Evolutionary conservation across 1,140 invertebrate genomes (phyloP).

Genomic region (Eueides isabella): DNA sequence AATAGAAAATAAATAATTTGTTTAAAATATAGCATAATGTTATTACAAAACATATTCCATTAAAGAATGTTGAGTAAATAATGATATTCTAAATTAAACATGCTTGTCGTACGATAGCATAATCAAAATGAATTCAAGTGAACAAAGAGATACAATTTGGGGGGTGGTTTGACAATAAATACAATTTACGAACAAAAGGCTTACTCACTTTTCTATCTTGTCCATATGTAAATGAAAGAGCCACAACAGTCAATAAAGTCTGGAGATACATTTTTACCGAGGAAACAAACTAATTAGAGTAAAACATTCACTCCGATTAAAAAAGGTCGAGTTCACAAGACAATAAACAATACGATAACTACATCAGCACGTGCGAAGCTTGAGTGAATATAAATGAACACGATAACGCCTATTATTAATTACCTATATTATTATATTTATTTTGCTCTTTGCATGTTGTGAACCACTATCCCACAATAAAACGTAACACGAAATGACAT

Average conservation of each 20-base stretch:
- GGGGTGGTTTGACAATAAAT: constrained; percentile 21
- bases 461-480: constrained; percentile 5
- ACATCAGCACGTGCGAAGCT: constrained; percentile 54
- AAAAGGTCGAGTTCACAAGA: constrained; percentile 38
- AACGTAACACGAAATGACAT: constrained; percentile 16
- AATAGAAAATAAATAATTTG: not conserved
- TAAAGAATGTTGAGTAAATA: not conserved
- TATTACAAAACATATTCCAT: not conserved
- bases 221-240: constrained; percentile 49
- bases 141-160: constrained; percentile 24
- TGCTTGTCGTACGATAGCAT: not conserved
- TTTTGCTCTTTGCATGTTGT: constrained; percentile 9
- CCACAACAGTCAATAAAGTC: constrained; percentile 50
- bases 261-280: constrained; percentile 54
- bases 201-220: constrained; percentile 63
- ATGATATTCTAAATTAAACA: not conserved
- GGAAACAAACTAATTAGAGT: constrained; percentile 50
- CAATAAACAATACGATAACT: constrained; percentile 44
- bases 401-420: constrained; percentile 37
- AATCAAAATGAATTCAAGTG: not conserved
- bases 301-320: constrained; percentile 45
- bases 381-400: constrained; percentile 32
- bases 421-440: constrained; percentile 18
- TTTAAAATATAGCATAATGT: not conserved
- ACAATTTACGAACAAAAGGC: constrained; percentile 11